These are phyloP conservation scores for Motacilla tschutschensis DNA, from an alignment of 2,113 vertebrate species.

Conservation along the genomic window DNA sequence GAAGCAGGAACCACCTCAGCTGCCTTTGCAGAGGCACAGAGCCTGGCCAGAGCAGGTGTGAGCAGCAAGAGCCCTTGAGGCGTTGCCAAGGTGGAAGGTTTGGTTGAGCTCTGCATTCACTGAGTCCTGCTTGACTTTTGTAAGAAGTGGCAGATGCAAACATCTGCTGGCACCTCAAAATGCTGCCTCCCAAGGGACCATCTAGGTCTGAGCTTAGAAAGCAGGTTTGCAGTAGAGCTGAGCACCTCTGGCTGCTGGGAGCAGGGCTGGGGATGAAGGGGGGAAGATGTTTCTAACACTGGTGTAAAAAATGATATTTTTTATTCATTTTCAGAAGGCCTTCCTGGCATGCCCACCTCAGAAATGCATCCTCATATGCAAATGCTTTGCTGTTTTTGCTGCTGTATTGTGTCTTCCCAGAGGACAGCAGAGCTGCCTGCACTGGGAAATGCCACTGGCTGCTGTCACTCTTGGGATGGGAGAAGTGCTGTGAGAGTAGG, in stretches of 20 bases:
- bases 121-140: not conserved
- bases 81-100: constrained; percentile 25
- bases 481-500: not conserved
- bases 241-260: not conserved
- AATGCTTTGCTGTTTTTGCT: not conserved
- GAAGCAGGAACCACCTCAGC: not conserved
- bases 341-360: not conserved
- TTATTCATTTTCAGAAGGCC: not conserved
- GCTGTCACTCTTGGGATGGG: not conserved
- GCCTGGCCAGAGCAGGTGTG: rapidly evolving
- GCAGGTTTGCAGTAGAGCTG: not conserved
- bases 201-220: not conserved
- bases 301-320: rapidly evolving
- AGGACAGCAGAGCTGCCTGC: not conserved
- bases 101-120: rapidly evolving
- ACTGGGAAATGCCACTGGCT: rapidly evolving
- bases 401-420: not conserved
- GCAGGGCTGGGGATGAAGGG: rapidly evolving
- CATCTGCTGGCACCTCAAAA: not conserved
- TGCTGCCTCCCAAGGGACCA: not conserved
- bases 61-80: not conserved
- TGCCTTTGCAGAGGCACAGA: not conserved
- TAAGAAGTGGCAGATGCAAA: not conserved
- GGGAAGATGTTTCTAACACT: not conserved
- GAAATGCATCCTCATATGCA: not conserved